A percentile compares a stretch with the other conserved stretches of the same genome.
Evolutionary conservation across 2,797 vertebrate genomes (phyloP).

Genomic region (Micropoecilia bifurca): DNA sequence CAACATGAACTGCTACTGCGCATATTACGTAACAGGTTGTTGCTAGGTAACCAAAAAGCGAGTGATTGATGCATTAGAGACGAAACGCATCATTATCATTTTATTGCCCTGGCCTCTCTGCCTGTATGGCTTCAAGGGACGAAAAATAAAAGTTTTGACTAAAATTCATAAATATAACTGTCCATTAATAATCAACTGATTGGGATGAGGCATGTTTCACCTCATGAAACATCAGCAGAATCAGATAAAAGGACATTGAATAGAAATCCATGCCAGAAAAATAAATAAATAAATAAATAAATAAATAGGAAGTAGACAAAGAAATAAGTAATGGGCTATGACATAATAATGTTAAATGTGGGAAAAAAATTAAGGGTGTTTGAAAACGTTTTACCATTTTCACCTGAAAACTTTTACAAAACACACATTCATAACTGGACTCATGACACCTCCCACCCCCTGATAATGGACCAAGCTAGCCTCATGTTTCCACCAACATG

Average conservation of each 20-base stretch:
- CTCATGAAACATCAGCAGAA: background rate
- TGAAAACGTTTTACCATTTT: conserved; percentile 5
- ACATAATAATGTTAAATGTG: background rate
- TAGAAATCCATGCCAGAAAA: background rate
- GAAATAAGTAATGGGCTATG: background rate
- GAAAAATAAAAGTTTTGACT: conserved; percentile 26
- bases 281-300: background rate
- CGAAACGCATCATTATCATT: no score
- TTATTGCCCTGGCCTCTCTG: no score
- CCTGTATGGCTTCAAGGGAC: background rate
- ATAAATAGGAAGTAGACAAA: background rate
- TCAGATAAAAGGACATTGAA: background rate
- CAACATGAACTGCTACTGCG: no score
- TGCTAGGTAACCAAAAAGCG: no score
- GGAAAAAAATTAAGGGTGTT: background rate
- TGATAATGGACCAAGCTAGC: conserved; percentile 28
- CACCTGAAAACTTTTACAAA: conserved; percentile 46
- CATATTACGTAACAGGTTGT: no score
- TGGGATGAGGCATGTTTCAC: conserved; percentile 1
- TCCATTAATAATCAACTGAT: background rate
- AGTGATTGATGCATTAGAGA: no score
- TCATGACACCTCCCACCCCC: conserved; percentile 24
- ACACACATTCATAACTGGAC: conserved; percentile 25
- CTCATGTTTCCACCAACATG: conserved; percentile 56
- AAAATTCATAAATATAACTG: conserved; percentile 17